Base-by-base conservation (phyloP, 2,797 vertebrate genomes). In the Sebastes trivittatus region DNA sequence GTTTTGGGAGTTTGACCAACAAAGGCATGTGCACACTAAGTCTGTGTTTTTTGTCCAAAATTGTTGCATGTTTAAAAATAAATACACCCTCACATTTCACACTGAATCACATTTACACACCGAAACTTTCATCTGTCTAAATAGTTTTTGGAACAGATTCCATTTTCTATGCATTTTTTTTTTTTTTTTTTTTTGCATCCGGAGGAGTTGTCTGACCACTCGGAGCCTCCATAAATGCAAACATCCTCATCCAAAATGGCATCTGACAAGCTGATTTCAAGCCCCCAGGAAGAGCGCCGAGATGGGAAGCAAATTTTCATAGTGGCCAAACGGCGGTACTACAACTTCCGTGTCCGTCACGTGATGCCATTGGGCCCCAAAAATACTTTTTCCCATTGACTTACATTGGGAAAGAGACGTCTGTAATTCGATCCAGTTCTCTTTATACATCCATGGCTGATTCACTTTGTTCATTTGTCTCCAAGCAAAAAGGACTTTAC, bases 211-310 rank as follows among this genome's bases (percentile, higher is more conserved):
- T 61, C 4, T 32, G 18, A 32, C 16, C 59, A 13, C 59, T 32
- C 1, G 2, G 29, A 32, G 10, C 18, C 5, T 4, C 5, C 5
- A 1, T 32, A n/a, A 20, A 61, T 11, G 18, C 29, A 61, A 20
- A 61, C 16, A 4, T 61, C 59, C 2, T 58, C 59, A 30, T 30
- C 25, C 23, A 58, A 55, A 7, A 27, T 27, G 23, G 6, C 13
- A 25, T 25, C 23, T 4, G 1, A 46, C 42, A 46, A 46, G 42
- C 42, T 46, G 42, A 46, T 46, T 46, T 18, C 42, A 46, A 46
- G 42, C 1, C 1, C 16, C 42, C 42, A 46, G 42, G 42, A 20
- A 0, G 3, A 46, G 42, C 0, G 16, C 16, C 16, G 7, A 16
- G 42, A 3, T 42, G 14, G 38, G 38, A 16, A 3, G 38, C 3